Evolutionary conservation across 2,113 vertebrate genomes (phyloP), one percentile per base, ranked within the genome.

Genomic region (Odocoileus hemionus): DNA sequence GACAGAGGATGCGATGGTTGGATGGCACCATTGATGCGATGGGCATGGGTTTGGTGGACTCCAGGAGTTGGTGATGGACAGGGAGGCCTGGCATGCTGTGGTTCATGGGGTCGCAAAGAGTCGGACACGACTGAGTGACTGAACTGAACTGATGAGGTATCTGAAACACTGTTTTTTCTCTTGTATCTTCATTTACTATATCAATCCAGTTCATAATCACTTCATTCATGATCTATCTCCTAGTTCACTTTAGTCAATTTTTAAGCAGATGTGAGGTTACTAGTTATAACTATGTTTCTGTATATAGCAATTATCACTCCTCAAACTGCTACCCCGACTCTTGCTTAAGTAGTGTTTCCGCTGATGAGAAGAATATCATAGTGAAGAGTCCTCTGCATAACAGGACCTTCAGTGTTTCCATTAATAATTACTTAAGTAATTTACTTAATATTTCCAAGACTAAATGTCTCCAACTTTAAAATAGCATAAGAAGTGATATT

Each of bases 81-180:
- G n/a, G 39, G 67, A 39, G 23, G 67, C 67, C 36, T 74, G n/a
- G 36, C 23, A 11, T 74, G 67, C 19, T 74, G 21, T 5, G 23
- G 23, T 74, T 21, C 21, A 11, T 74, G 5, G 21, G 21, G 0
- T 74, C 2, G 0, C 67, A 74, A 70, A 36, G 10, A 74, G 21
- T 25, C 0, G 10, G 36, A 39, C 36, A 39, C 0, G 2, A 25
- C 67, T 23, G 67, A 13, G 5, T 23, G n/a, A 36, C 19, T 74
- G 67, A 23, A 74, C 67, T 25, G n/a, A 74, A 74, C 10, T 74
- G 67, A 16, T n/a, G 13, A 92, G 7, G 4, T 45, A 30, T 28
- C 28, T 36, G 60, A 95, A 54, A 55, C 28, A 50, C 1, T 45
- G 0, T 57, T 79, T 78, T 83, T 87, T 23, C 82, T 58, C 23